These are phyloP conservation scores for Plecturocebus donacophilus DNA, from an alignment of 2,113 vertebrate genomes.

Conservation along the genomic window DNA sequence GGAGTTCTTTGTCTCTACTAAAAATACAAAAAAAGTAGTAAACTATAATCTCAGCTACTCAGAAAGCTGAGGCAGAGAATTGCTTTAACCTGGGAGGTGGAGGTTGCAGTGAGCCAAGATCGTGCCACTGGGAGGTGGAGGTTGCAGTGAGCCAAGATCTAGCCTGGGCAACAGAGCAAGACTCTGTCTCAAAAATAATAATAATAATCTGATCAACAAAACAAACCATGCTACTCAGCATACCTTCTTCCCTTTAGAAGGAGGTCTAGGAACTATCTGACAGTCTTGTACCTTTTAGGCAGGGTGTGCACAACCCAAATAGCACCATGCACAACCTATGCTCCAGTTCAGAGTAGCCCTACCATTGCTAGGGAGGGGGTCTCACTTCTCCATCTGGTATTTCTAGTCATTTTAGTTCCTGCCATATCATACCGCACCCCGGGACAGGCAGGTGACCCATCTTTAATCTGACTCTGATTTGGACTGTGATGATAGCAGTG, in stretches of 20 bases:
- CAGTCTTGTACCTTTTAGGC: not conserved
- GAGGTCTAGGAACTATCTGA: not conserved
- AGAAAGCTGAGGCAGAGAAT: too few species aligned
- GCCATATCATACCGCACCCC: not conserved
- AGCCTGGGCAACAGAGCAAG: too few species aligned
- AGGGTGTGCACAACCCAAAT: not conserved
- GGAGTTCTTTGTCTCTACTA: too few species aligned
- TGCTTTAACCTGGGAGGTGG: too few species aligned
- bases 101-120: too few species aligned
- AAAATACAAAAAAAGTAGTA: too few species aligned
- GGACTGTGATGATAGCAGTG: not conserved
- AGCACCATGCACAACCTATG: not conserved
- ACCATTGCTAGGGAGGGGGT: rapidly evolving
- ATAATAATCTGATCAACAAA: not conserved
- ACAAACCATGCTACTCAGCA: not conserved
- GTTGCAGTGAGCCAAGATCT: too few species aligned
- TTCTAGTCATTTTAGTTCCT: not conserved
- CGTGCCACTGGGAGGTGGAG: too few species aligned
- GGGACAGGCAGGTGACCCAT: not conserved
- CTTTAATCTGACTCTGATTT: not conserved
- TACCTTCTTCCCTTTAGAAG: not conserved
- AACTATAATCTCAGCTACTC: too few species aligned
- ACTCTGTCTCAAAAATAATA: too few species aligned
- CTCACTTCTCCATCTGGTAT: not conserved
- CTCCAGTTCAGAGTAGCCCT: not conserved